Evolutionary conservation across 2,113 vertebrate species (phyloP), one percentile per base, ranked within the genome.

Genomic region (Fulica atra): DNA sequence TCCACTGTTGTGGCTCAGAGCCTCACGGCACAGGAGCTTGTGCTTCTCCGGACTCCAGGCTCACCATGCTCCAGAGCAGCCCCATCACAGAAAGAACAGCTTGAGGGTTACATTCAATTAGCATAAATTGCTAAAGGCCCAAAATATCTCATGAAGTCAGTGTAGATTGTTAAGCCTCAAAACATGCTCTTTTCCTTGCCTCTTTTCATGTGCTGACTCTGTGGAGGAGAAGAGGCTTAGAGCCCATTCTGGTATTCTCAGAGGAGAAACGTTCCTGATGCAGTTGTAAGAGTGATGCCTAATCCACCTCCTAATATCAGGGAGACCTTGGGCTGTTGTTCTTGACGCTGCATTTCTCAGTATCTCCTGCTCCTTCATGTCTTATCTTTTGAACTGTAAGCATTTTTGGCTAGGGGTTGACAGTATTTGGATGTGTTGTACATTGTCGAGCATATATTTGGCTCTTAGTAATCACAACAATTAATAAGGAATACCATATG

Each of bases 401-500:
- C 29, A 7, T 61, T 70, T 84, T 33, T 33, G 46, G 16, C 61
- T 74, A 20, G 54, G 16, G 59, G 15, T 46, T 92, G 61, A 66
- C 29, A 36, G 54, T 57, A n/a, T 81, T 72, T 92, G 86, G 44
- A 51, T 50, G 46, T 65, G 46, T 79, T 65, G 16, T 36, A 26
- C 72, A 46, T 61, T 33, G 29, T 23, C 2, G 15, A 89, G 29
- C 36, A 36, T 50, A 57, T 31, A 69, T 82, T 88, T 89, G 82
- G 57, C 71, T 96, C 59, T 88, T 91, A 86, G 54, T 72, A 86
- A 88, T 93, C 93, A 59, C 36, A 89, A 89, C 64, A 78, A 89
- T 94, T 95, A 95, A 68, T 95, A 86, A 61, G 76, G 88, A 94
- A 95, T 89, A 84, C 89, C 92, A 90, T 93, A 92, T 93, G 94